Evolutionary conservation across 2,113 vertebrate genomes (phyloP), one percentile per base, ranked within the genome.

Genomic region (Pithys albifrons): DNA sequence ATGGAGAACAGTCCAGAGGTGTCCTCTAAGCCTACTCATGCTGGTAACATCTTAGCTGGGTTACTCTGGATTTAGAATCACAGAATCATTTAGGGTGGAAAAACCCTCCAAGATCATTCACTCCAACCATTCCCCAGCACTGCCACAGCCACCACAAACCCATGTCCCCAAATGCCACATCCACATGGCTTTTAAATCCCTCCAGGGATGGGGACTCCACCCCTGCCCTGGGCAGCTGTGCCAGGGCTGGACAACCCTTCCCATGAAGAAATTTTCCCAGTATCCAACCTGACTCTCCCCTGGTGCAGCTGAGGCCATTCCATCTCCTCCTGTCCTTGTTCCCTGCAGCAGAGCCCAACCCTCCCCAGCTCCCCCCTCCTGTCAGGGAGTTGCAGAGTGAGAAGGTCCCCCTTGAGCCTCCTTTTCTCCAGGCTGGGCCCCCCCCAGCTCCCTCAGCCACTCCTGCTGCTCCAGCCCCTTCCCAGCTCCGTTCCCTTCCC

Each of bases 211-310:
- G 7, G 6, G 24, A 20, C 41, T 43, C 19, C 12, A 69, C 2
- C 19, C 7, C 12, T 31, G 5, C 19, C 23, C 35, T 45, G 27
- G 2, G 43, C 49, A 58, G 33, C 41, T 58, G 1, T 59, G 8
- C 6, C n/a, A 48, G 6, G n/a, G 12, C 41, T 43, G 41, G 58
- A 52, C 23, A 39, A 1, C 2, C 3, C 3, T 61, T 18, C 41
- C 16, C 24, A 15, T 22, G 29, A 0, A 54, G 11, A 3, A 15
- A 13, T 59, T 72, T n/a, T 27, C 29, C 9, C 3, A 4, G 0
- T 12, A 6, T 28, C n/a, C 25, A 49, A 0, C 17, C 33, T 45
- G 6, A 7, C 0, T 10, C 33, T 77, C 2, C 19, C 22, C 28
- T n/a, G 19, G 15, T 13, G 4, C 87, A 52, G 2, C 12, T 24